A percentile compares a stretch with the other conserved stretches of the same genome.
Evolutionary conservation across 2,113 vertebrate species (phyloP).

Genomic region (Fukomys damarensis): DNA sequence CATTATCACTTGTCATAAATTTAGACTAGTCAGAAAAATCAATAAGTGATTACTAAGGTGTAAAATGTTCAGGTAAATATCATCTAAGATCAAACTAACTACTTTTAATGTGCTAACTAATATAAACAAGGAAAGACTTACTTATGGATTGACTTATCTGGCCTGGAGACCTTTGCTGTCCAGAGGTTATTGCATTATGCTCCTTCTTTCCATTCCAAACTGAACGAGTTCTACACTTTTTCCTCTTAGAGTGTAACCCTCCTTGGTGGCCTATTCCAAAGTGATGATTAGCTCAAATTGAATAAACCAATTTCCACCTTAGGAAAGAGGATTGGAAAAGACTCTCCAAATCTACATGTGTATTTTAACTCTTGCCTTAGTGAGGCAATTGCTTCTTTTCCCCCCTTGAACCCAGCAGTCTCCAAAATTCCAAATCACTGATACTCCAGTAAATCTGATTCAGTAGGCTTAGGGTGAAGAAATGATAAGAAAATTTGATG

Average conservation of each 20-base stretch:
- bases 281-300: conserved; percentile 13
- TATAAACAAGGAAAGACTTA: background rate
- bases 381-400: background rate
- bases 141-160: background rate
- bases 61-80: background rate
- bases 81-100: background rate
- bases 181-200: background rate
- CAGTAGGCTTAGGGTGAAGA: background rate
- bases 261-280: conserved; percentile 11
- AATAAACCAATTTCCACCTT: conserved; percentile 34
- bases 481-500: background rate
- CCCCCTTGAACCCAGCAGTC: background rate
- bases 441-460: conserved; percentile 20
- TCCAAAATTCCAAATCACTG: conserved; percentile 32
- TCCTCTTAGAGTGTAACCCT: background rate
- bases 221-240: conserved; percentile 9
- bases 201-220: conserved; percentile 13
- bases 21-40: conserved; percentile 48
- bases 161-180: background rate
- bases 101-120: background rate
- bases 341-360: background rate
- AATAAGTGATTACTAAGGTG: conserved; percentile 40
- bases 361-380: conserved; percentile 32
- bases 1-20: conserved; percentile 34
- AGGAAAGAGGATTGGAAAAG: background rate